Percentiles rank a stretch among this genome's conserved stretches.
phyloP scores from a whole-genome alignment of 1,140 invertebrate genomes.

The Orussus abietinus region DNA sequence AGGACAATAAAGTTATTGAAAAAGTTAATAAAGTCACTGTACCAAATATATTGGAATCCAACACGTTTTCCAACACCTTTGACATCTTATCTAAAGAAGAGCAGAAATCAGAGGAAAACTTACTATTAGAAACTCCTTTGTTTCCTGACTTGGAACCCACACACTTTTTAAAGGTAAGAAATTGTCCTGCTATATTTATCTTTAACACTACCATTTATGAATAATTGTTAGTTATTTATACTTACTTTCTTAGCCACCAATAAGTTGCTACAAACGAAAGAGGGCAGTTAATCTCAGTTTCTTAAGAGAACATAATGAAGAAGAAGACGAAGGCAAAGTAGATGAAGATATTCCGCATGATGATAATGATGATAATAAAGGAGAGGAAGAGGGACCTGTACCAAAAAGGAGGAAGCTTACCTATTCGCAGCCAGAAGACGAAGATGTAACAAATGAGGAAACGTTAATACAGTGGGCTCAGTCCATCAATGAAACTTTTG shows the following conservation, averaged over 20 bases:
- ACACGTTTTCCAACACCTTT: constrained; percentile 36
- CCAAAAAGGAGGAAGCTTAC: constrained; percentile 22
- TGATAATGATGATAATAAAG: constrained; percentile 14
- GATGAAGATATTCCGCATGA: constrained; percentile 10
- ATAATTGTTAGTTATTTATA: constrained; percentile 10
- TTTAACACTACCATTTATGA: neutral
- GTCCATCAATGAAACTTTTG: constrained; percentile 34
- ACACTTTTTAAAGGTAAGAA: constrained; percentile 34
- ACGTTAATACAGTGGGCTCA: constrained; percentile 29
- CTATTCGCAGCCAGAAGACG: constrained; percentile 18
- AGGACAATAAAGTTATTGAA: neutral
- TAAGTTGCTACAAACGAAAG: constrained; percentile 38
- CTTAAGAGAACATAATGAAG: constrained; percentile 17
- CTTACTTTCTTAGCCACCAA: constrained; percentile 32
- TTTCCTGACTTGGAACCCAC: constrained; percentile 37
- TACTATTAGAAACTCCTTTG: constrained; percentile 21
- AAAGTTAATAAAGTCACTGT: constrained; percentile 8
- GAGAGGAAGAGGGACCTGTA: constrained; percentile 25
- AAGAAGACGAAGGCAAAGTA: constrained; percentile 11
- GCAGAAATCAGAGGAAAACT: constrained; percentile 7
- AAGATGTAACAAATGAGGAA: neutral
- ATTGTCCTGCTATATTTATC: neutral
- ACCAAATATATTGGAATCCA: constrained; percentile 1
- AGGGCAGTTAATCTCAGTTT: constrained; percentile 14
- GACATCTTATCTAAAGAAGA: constrained; percentile 25